These are phyloP conservation scores for Plotosus lineatus DNA, from an alignment of 2,113 vertebrate species.

Conservation along the genomic window DNA sequence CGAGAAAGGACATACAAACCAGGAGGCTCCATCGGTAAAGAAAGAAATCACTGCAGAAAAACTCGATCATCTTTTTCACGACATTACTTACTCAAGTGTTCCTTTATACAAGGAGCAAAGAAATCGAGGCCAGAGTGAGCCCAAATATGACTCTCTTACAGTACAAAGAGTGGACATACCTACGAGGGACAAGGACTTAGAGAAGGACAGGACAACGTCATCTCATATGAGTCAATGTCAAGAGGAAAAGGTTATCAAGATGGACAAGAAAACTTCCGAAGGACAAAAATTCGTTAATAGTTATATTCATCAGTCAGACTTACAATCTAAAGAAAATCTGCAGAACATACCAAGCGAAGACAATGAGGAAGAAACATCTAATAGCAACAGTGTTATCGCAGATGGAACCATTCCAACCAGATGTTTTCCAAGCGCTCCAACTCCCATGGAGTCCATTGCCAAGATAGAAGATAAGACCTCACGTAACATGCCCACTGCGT, in stretches of 20 bases:
- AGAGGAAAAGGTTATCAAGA: neutral
- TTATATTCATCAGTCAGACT: neutral
- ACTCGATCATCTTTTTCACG: slow-evolving; percentile 51
- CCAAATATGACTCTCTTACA: slow-evolving; percentile 3
- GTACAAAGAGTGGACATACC: slow-evolving; percentile 7
- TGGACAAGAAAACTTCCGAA: slow-evolving; percentile 1
- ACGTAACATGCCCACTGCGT: neutral
- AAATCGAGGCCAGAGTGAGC: neutral
- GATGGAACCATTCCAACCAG: neutral
- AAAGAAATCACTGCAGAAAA: slow-evolving; percentile 56
- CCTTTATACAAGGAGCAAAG: slow-evolving; percentile 39
- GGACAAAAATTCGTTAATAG: slow-evolving; percentile 3
- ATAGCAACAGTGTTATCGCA: neutral
- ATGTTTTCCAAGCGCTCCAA: neutral
- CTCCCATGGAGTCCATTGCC: neutral
- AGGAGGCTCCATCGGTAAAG: slow-evolving; percentile 1
- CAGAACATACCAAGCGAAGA: neutral
- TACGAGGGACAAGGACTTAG: neutral
- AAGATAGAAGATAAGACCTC: slow-evolving; percentile 19
- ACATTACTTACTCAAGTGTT: slow-evolving; percentile 50
- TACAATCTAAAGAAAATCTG: neutral
- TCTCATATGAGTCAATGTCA: neutral
- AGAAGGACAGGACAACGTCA: slow-evolving; percentile 9
- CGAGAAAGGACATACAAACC: slow-evolving; percentile 53
- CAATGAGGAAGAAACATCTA: neutral